phyloP scores from a whole-genome alignment of 2,113 vertebrate genomes.

The Malurus elegans region DNA sequence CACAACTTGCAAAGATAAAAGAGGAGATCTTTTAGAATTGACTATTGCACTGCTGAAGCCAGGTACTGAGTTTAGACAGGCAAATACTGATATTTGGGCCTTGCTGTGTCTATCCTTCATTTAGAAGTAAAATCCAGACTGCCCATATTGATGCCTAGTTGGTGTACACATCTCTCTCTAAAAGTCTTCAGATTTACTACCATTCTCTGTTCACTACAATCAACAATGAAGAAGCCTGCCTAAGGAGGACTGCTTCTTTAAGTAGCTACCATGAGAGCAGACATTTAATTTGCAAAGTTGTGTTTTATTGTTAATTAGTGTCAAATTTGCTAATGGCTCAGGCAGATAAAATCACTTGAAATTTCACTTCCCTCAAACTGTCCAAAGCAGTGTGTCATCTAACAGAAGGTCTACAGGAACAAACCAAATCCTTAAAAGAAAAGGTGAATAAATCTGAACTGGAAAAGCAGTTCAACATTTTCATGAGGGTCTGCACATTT shows the following conservation, averaged over 20 bases:
- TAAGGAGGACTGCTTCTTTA: background rate
- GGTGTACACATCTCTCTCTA: background rate
- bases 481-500: background rate
- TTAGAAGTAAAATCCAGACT: background rate
- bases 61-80: background rate
- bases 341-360: background rate
- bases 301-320: background rate
- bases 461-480: background rate
- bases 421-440: conserved; percentile 10
- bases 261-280: background rate
- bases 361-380: background rate
- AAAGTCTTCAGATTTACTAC: background rate
- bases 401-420: background rate
- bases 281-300: background rate
- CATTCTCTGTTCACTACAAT: background rate
- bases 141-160: background rate
- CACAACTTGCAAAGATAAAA: background rate
- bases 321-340: background rate
- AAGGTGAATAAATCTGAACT: conserved; percentile 9
- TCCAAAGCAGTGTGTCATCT: background rate
- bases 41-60: background rate
- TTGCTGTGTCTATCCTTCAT: background rate
- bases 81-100: background rate
- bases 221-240: background rate
- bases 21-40: background rate